phyloP scores from a whole-genome alignment of 2,797 vertebrate species.

The Thamnophis elegans region DNA sequence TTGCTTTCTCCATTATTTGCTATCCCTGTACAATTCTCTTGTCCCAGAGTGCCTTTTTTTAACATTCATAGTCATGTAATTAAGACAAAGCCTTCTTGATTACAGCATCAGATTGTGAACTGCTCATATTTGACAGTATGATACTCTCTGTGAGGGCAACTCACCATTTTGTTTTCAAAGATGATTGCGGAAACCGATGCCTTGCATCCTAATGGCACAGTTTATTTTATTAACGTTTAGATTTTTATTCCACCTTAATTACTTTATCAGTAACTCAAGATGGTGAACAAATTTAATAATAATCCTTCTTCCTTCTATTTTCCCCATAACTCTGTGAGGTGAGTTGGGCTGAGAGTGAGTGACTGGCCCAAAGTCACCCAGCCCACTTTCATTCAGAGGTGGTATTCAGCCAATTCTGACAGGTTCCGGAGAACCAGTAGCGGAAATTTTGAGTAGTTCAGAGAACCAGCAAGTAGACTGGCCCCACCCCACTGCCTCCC shows the following conservation, averaged over 20 bases:
- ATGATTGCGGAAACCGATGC: not conserved
- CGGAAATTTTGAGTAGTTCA: too few species aligned
- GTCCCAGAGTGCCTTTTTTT: not conserved
- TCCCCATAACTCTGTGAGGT: not conserved
- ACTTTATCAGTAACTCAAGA: not conserved
- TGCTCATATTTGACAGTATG: not conserved
- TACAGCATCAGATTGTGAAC: not conserved
- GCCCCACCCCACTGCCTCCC: too few species aligned
- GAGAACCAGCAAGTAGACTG: too few species aligned
- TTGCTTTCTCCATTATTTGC: not conserved
- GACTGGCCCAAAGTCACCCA: not conserved
- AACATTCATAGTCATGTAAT: not conserved
- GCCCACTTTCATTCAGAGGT: too few species aligned
- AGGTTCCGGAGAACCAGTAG: too few species aligned
- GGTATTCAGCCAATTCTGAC: too few species aligned
- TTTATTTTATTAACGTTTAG: not conserved
- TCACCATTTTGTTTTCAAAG: not conserved
- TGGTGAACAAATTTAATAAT: not conserved
- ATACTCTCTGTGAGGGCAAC: not conserved
- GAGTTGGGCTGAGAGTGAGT: not conserved
- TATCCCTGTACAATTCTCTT: not conserved
- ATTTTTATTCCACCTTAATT: not conserved
- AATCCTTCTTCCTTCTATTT: not conserved
- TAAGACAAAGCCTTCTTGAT: not conserved
- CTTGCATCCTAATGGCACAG: not conserved